Conservation (phyloP, 2,113 vertebrate genomes). For the Megaptera novaeangliae region DNA sequence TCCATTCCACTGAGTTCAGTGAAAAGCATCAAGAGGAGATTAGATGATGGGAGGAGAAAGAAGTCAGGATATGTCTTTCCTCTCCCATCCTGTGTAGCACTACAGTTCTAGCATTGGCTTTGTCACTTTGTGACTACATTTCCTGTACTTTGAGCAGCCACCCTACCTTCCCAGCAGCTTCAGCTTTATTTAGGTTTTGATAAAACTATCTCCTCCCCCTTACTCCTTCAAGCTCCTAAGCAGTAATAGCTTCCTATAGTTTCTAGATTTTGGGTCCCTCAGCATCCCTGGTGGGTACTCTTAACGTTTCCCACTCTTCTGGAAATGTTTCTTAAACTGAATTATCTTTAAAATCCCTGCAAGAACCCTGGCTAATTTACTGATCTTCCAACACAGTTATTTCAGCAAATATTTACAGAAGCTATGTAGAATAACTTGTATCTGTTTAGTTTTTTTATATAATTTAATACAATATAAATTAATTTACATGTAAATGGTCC, state of each 20-base stretch:
- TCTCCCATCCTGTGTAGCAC: background rate
- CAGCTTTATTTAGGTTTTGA: background rate
- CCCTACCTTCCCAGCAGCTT: background rate
- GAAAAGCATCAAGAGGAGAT: background rate
- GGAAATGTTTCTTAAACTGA: background rate
- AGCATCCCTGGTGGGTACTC: background rate
- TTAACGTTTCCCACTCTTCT: background rate
- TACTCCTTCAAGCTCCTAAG: background rate
- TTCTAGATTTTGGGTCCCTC: background rate
- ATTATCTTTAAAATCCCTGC: background rate
- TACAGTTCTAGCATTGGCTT: background rate
- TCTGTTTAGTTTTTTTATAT: conserved; percentile 45
- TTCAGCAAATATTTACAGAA: conserved; percentile 53
- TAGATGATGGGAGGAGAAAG: background rate
- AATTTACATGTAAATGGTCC: conserved; percentile 60
- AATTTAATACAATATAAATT: conserved; percentile 61
- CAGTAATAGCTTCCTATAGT: background rate
- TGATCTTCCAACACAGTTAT: conserved; percentile 33
- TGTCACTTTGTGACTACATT: background rate
- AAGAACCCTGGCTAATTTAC: background rate
- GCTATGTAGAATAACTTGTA: background rate
- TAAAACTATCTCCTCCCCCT: background rate
- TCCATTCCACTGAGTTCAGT: background rate
- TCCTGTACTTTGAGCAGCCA: background rate
- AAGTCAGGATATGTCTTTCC: background rate